Conservation (phyloP, 2,113 vertebrate genomes). For the Prochilodus magdalenae region DNA sequence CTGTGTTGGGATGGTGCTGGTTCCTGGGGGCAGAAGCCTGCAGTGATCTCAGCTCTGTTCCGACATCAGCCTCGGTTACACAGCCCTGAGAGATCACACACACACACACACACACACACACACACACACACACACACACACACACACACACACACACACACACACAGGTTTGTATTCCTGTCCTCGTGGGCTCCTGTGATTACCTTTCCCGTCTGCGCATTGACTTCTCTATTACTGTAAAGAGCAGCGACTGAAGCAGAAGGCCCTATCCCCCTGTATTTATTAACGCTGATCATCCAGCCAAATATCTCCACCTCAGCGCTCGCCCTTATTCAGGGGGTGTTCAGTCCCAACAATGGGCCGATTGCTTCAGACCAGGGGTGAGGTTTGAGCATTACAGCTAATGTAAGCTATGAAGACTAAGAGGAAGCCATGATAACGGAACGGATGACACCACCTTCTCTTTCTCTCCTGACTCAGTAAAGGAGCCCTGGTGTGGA, state of each 20-base stretch:
- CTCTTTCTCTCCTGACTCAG: too few species aligned
- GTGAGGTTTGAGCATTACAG: too few species aligned
- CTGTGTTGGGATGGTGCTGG: constrained; percentile 71
- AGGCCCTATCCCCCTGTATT: too few species aligned
- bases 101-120: constrained; percentile 49
- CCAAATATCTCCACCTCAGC: too few species aligned
- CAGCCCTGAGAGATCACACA: constrained; percentile 45
- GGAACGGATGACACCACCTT: too few species aligned
- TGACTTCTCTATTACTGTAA: neutral
- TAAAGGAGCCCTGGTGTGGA: too few species aligned
- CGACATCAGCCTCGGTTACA: constrained; percentile 67
- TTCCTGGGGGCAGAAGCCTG: constrained; percentile 78
- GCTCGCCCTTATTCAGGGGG: too few species aligned
- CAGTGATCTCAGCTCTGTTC: constrained; percentile 75
- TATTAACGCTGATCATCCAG: too few species aligned
- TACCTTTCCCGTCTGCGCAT: neutral
- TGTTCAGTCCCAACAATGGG: too few species aligned
- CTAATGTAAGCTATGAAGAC: too few species aligned
- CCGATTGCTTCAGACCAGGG: too few species aligned
- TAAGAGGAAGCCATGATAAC: too few species aligned
- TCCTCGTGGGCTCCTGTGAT: neutral
- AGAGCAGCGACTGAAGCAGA: neutral
- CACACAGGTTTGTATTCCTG: neutral
- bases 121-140: constrained; percentile 19
- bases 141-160: neutral